Evolutionary conservation across 2,888 invertebrate species (phyloP), one percentile per base, ranked within the genome.

Genomic region (Drosophila putrida): DNA sequence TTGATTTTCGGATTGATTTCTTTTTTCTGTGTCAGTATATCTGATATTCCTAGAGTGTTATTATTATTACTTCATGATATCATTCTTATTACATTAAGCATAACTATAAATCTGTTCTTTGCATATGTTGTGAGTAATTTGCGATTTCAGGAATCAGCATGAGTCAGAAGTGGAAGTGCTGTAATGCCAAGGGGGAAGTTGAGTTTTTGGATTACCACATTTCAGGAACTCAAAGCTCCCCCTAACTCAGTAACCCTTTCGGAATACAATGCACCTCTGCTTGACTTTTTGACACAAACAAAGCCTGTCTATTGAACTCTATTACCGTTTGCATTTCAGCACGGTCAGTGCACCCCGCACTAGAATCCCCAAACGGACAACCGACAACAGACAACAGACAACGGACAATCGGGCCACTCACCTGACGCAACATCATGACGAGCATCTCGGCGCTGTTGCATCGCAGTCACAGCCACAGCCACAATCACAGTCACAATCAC

Each of bases 401-500:
- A 25, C 41, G 43, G 72, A 53, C 57, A 58, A 61, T 59, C 49
- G 75, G 25, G 58, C 75, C 44, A 68, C 69, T 74, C 75, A 79
- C 80, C 80, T 82, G 78, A 65, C 62, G 35, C 35, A 33, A 35
- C 27, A 44, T 41, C 65, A 89, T 85, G 89, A 71, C 89, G 39
- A 89, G 89, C 80, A 86, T 88, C 66, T 85, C 85, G 59, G 71
- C 87, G 33, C 67, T 86, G 59, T 72, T 88, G 71, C 88, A 88
- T 28, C 80, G 89, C 63, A 88, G 77, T 61, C 83, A 88, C 73
- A 87, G 70, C 55, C 80, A 88, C 63, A 80, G 61, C 44, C 78
- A 75, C 57, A 72, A 67, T 46, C 71, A 71, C 35, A 67, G 53
- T 53, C 73, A 75, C 68, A 78, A 65, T 55, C 76, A 75, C 58